Base-by-base conservation (phyloP, 30 jellyfish, hydroid and myxozoan genomes). In the Turritopsis rubra region DNA sequence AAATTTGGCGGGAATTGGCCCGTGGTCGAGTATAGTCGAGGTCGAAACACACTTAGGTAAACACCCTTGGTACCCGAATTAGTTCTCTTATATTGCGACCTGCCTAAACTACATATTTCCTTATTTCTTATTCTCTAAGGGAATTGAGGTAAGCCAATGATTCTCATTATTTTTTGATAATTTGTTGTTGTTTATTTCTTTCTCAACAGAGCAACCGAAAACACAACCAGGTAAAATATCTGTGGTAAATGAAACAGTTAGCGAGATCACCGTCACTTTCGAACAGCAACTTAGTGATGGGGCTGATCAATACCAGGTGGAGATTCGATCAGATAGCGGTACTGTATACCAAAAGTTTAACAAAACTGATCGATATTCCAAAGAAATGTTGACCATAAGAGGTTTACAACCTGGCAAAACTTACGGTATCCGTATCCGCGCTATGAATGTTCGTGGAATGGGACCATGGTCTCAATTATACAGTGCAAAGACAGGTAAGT, bases 381-480 rank as follows among this genome's bases (percentile, higher is more conserved):
- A 41, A 13, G 60, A 41, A 41, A 41, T 41, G 60, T 5, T 68
- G 0, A 68, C 30, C 28, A 23, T 68, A 27, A 68, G 19, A n/a
- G 85, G 85, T 29, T 28, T 77, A 17, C 52, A 24, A 29, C 72
- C 85, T 26, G 72, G 71, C 7, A 23, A 60, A 29, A 23, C 85
- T 0, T 77, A 77, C 28, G 29, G 29, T 13, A n/a, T 77, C 0
- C 22, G 85, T 26, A 28, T 77, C 26, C 66, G 85, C 18, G 85
- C 85, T 0, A 26, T 28, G n/a, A 77, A 77, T 77, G 73, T 25
- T 21, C 52, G 23, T 28, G 85, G 85, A 26, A 19, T 60, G 41
- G 85, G 85, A 16, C 85, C 85, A 77, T 77, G 85, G 85, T 77
- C 85, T 7, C 31, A 68, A 41, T 9, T 19, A 9, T 68, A 7